phyloP scores from a whole-genome alignment of 2,888 invertebrate genomes.

The Phalera bucephala region DNA sequence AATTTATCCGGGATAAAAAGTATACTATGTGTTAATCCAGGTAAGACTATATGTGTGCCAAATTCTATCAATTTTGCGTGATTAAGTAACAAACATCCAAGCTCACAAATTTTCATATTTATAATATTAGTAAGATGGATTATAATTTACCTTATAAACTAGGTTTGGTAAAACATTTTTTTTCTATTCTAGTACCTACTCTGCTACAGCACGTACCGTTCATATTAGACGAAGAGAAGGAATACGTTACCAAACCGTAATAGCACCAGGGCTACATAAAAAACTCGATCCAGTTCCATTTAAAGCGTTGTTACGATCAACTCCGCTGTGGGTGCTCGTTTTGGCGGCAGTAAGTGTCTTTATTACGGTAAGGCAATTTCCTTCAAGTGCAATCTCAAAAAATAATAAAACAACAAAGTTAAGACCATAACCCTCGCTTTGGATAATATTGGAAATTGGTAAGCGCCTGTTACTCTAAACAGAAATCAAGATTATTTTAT shows the following conservation, averaged over 20 bases:
- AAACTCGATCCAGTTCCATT: conserved; percentile 86
- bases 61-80: no score
- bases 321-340: conserved; percentile 87
- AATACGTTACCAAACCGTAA: conserved; percentile 79
- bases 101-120: no score
- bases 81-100: no score
- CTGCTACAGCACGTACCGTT: conserved; percentile 79
- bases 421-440: conserved; percentile 1
- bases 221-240: conserved; percentile 75
- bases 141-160: no score
- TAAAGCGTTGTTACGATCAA: conserved; percentile 84
- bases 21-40: no score
- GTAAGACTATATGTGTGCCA: no score
- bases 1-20: no score
- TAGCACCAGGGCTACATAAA: conserved; percentile 75
- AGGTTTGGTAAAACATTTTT: no score
- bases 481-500: no score
- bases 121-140: no score
- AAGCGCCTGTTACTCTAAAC: not conserved
- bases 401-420: conserved; percentile 8
- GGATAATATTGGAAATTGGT: conserved; percentile 3
- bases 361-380: conserved; percentile 7
- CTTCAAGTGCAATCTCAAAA: conserved; percentile 4
- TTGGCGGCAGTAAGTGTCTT: conserved; percentile 83
- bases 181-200: conserved; percentile 60